Conservation (phyloP, 2,888 invertebrate genomes). For the Cryptocephalus moraei region DNA sequence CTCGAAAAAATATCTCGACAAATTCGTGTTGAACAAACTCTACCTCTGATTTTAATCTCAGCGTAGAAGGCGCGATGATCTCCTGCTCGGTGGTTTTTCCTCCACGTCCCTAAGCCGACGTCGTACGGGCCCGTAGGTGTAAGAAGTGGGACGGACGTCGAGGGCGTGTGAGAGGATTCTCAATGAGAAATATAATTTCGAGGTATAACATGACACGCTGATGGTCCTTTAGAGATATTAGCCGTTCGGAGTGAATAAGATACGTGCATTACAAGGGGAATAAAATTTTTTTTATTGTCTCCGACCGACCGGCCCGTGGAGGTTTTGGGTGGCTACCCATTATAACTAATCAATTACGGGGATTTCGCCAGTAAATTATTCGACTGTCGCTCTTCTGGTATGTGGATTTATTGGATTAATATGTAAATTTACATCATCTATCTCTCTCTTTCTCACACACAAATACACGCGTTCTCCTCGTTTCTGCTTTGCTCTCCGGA, state of each 20-base stretch:
- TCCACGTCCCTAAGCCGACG: conserved; percentile 1
- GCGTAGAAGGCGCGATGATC: neutral
- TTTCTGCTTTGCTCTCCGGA: neutral
- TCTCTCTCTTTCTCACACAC: neutral
- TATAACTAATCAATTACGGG: neutral
- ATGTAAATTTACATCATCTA: neutral
- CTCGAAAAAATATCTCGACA: conserved; percentile 29
- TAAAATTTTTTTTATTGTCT: conserved; percentile 13
- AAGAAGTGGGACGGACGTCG: neutral
- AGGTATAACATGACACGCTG: conserved; percentile 33
- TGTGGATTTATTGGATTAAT: neutral
- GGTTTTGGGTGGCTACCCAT: conserved; percentile 1
- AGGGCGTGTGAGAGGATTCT: neutral
- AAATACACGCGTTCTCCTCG: neutral
- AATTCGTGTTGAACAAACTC: conserved; percentile 30
- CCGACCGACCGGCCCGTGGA: conserved; percentile 1
- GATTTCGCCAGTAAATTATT: neutral
- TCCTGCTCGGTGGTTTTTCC: neutral
- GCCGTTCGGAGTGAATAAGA: conserved; percentile 25
- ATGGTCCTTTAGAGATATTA: conserved; percentile 29
- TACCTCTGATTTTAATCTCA: conserved; percentile 29
- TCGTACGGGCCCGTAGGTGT: neutral
- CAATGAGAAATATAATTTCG: conserved; percentile 5
- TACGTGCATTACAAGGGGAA: conserved; percentile 23
- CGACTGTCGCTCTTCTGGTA: neutral